A percentile compares a stretch with the other conserved stretches of the same genome.
These are phyloP conservation scores for Agriopis leucophaearia DNA, from an alignment of 2,888 invertebrate species.

Conservation along the genomic window DNA sequence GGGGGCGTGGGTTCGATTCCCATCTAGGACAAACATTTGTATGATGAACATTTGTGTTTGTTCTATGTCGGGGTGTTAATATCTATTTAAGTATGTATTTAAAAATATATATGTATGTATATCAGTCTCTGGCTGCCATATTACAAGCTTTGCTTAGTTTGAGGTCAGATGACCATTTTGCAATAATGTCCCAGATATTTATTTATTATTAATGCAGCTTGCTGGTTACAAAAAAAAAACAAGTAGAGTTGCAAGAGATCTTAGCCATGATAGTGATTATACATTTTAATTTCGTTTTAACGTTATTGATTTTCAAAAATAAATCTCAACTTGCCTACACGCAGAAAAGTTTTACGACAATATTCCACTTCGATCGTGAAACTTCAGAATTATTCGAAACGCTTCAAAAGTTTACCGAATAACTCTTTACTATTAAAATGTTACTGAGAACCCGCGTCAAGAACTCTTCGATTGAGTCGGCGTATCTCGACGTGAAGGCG, in stretches of 20 bases:
- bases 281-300: neutral
- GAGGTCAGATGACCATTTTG: too few species aligned
- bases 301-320: constrained; percentile 10
- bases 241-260: neutral
- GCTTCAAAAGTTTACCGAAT: constrained; percentile 22
- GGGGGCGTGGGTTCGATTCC: too few species aligned
- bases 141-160: too few species aligned
- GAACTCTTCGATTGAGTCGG: constrained; percentile 40
- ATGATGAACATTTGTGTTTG: too few species aligned
- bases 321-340: constrained; percentile 1
- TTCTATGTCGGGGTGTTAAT: too few species aligned
- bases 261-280: neutral
- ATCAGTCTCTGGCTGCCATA: too few species aligned
- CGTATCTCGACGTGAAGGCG: constrained; percentile 19
- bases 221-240: too few species aligned
- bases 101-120: too few species aligned
- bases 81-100: too few species aligned
- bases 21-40: too few species aligned
- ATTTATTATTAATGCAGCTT: too few species aligned
- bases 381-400: constrained; percentile 24
- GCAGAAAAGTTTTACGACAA: constrained; percentile 15
- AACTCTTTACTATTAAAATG: constrained; percentile 39
- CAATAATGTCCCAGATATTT: too few species aligned
- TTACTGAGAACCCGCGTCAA: constrained; percentile 32
- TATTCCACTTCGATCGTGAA: constrained; percentile 8